Conservation (phyloP, 1,140 invertebrate genomes). For the Telenomus remus region DNA sequence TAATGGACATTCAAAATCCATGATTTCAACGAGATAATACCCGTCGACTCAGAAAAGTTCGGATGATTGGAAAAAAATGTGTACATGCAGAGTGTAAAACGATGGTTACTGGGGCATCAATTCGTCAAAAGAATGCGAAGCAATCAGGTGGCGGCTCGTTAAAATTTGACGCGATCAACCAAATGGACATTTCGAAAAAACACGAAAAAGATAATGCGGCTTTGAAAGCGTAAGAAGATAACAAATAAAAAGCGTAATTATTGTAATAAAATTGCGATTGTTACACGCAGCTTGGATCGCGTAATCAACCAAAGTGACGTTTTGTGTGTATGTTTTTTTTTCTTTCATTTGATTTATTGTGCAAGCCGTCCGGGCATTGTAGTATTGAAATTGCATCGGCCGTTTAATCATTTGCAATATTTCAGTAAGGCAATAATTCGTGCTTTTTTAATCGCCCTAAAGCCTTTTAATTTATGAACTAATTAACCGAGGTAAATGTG, state of each 20-base stretch:
- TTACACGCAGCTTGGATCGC: constrained; percentile 22
- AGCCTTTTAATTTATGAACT: constrained; percentile 43
- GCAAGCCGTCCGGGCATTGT: constrained; percentile 32
- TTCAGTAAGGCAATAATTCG: constrained; percentile 45
- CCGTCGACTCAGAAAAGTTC: constrained; percentile 21
- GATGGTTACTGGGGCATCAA: constrained; percentile 16
- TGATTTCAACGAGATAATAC: constrained; percentile 31
- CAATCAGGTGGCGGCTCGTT: constrained; percentile 18
- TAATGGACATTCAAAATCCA: constrained; percentile 30
- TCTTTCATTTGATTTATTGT: constrained; percentile 30
- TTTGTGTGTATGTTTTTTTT: constrained; percentile 4
- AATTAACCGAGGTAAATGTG: constrained; percentile 45
- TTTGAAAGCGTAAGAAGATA: constrained; percentile 9
- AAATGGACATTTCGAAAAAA: constrained; percentile 21
- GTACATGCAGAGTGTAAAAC: constrained; percentile 12
- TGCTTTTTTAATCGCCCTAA: constrained; percentile 36
- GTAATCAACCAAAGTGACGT: constrained; percentile 18
- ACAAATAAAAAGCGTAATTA: constrained; percentile 26
- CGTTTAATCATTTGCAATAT: constrained; percentile 47
- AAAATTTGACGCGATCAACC: constrained; percentile 23
- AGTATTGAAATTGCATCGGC: constrained; percentile 35
- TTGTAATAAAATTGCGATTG: constrained; percentile 30
- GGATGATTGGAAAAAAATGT: constrained; percentile 25
- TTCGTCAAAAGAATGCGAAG: constrained; percentile 31
- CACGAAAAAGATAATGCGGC: constrained; percentile 12